Base-by-base conservation (phyloP, 2,797 vertebrate genomes). In the Paedocypris micromegethes region DNA sequence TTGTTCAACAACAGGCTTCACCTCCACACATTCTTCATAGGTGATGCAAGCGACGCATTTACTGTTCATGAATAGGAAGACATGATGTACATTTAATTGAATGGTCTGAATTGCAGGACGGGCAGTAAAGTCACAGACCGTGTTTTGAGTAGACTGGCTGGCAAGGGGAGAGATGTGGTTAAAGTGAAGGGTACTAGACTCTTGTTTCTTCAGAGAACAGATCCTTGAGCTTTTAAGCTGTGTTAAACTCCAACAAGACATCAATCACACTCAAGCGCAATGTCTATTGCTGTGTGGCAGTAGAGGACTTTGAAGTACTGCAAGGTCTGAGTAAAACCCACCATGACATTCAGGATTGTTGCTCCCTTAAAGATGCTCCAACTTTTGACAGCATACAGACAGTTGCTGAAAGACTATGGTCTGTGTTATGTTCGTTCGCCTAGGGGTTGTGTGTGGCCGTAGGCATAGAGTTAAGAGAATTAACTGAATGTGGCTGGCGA, bases 51-150 rank as follows among this genome's bases (percentile, higher is more conserved):
- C 9, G 61, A 74, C 4, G 7, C 1, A 0, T 61, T 62, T 64
- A 49, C 58, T 1, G 40, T 75, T 0, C 57, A 72, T 66, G 68
- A 74, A 23, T 74, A 56, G 75, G 72, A 68, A 3, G 64, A 71
- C 5, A 64, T 73, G 46, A 64, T 72, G 53, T 50, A 5, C 23
- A 8, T 40, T 9, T 55, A 70, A 37, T 40, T 63, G 3, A 7
- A 43, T 3, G 41, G 64, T 5, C 3, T 53, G 39, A 54, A 23
- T 2, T 58, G 9, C 55, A 42, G 45, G 6, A 50, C 5, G 3
- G 4, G 66, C 8, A 9, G 6, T 9, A 58, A 76, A 4, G 53
- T 39, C 39, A 47, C 37, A 64, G 48, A 64, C 2, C 9, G 73
- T 4, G 47, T 74, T 2, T 40, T 69, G 8, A 54, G 50, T 4